These are phyloP conservation scores for Aphidius colemani DNA, from an alignment of 2,888 invertebrate species.

Conservation along the genomic window DNA sequence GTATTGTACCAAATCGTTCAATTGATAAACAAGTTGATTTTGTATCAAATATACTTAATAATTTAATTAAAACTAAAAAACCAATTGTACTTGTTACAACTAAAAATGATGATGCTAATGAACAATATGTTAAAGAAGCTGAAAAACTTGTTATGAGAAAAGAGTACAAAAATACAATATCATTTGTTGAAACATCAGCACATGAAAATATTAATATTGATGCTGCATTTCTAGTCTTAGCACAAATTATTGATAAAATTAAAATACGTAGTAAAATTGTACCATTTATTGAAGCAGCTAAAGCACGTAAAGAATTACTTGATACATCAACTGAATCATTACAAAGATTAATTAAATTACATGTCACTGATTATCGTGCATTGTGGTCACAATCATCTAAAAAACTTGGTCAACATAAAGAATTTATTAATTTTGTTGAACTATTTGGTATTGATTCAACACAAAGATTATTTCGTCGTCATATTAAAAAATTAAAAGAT, in stretches of 20 bases:
- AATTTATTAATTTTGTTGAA: slow-evolving; percentile 87
- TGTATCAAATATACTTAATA: slow-evolving; percentile 81
- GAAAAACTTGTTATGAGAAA: slow-evolving; percentile 86
- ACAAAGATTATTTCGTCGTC: slow-evolving; percentile 76
- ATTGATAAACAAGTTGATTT: slow-evolving; percentile 91
- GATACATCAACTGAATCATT: slow-evolving; percentile 91
- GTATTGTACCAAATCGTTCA: slow-evolving; percentile 87
- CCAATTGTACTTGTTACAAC: slow-evolving; percentile 94
- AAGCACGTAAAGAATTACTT: slow-evolving; percentile 83
- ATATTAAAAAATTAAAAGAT: slow-evolving; percentile 80
- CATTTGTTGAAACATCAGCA: slow-evolving; percentile 91
- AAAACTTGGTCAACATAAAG: slow-evolving; percentile 83
- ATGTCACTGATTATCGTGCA: slow-evolving; percentile 81
- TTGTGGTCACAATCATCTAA: slow-evolving; percentile 87
- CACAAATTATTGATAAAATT: slow-evolving; percentile 90
- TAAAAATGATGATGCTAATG: slow-evolving; percentile 92
- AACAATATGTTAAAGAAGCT: slow-evolving; percentile 84
- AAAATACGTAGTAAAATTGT: slow-evolving; percentile 76
- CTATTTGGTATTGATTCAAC: slow-evolving; percentile 87
- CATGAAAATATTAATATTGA: slow-evolving; percentile 97
- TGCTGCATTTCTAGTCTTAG: slow-evolving; percentile 84
- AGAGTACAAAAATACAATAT: slow-evolving; percentile 88
- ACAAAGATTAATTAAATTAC: slow-evolving; percentile 81
- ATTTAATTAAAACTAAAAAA: slow-evolving; percentile 90
- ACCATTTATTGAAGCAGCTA: slow-evolving; percentile 82